A percentile compares a stretch with the other conserved stretches of the same genome.
Evolutionary conservation across 2,888 invertebrate species (phyloP).

Genomic region (Tetrapedia diversipes): DNA sequence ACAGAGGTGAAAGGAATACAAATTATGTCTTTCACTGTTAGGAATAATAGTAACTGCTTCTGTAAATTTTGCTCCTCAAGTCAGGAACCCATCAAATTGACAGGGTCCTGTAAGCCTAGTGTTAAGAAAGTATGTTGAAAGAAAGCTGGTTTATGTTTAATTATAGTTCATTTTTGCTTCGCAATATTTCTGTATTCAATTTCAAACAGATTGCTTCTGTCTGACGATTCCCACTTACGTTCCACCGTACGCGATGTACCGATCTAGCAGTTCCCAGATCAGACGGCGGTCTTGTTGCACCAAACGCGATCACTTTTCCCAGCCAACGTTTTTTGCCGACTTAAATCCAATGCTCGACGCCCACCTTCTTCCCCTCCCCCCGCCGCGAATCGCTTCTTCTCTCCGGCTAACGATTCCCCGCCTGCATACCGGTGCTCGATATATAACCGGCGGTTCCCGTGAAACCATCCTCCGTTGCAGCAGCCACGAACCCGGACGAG

Average conservation of each 20-base stretch:
- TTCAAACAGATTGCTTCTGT: no score
- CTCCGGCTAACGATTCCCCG: slow-evolving; percentile 56
- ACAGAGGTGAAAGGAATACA: no score
- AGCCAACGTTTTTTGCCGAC: slow-evolving; percentile 39
- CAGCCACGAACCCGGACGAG: slow-evolving; percentile 55
- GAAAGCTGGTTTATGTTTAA: no score
- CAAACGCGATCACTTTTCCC: slow-evolving; percentile 50
- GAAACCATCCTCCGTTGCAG: slow-evolving; percentile 33
- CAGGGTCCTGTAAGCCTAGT: no score
- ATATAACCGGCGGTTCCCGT: slow-evolving; percentile 71
- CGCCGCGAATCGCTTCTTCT: slow-evolving; percentile 44
- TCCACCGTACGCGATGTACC: slow-evolving; percentile 34
- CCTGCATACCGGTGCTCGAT: slow-evolving; percentile 72
- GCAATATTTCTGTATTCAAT: no score
- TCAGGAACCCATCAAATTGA: no score
- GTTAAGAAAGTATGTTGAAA: no score
- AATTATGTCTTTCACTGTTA: no score
- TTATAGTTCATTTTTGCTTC: no score
- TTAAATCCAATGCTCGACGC: slow-evolving; percentile 49
- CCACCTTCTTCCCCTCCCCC: slow-evolving; percentile 33
- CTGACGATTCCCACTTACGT: no score
- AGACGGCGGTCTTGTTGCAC: slow-evolving; percentile 41
- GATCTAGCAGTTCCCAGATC: slow-evolving; percentile 46
- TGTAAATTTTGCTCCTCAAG: no score
- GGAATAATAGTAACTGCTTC: no score